Evolutionary conservation across 2,113 vertebrate species (phyloP).

Genomic region (Saimiri boliviensis): DNA sequence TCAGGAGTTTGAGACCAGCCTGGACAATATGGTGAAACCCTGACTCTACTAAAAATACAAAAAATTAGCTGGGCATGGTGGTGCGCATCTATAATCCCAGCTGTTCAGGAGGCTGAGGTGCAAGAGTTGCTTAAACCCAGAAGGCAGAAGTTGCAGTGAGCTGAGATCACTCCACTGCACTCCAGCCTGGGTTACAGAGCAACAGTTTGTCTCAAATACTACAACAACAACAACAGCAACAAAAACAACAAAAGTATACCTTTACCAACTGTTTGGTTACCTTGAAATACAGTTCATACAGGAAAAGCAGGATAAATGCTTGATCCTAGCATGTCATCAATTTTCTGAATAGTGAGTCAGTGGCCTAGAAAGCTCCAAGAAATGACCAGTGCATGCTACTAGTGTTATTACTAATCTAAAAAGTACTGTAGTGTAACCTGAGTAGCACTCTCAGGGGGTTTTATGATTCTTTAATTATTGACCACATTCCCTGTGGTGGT

Average conservation of each 20-base stretch:
- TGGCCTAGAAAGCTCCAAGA: neutral
- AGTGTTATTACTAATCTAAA: neutral
- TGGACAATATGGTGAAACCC: too few relatives aligned
- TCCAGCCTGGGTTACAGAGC: too few relatives aligned
- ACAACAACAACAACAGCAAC: too few relatives aligned
- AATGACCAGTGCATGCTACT: neutral
- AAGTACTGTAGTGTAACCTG: neutral
- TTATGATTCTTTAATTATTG: neutral
- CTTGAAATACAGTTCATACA: neutral
- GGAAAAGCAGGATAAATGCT: neutral
- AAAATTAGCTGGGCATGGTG: too few relatives aligned
- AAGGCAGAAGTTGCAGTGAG: too few relatives aligned
- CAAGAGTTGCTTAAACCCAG: too few relatives aligned
- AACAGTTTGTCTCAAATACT: too few relatives aligned
- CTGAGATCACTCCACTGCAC: too few relatives aligned
- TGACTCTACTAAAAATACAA: too few relatives aligned
- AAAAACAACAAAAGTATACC: neutral
- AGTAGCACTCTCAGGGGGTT: neutral
- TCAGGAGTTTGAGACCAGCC: too few relatives aligned
- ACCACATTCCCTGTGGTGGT: neutral
- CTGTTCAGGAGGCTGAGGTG: too few relatives aligned
- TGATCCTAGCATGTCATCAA: neutral
- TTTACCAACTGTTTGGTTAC: neutral
- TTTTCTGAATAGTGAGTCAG: neutral
- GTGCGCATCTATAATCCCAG: too few relatives aligned